Conservation (phyloP, 2,888 invertebrate species). For the Caenorhabditis sulstoni region DNA sequence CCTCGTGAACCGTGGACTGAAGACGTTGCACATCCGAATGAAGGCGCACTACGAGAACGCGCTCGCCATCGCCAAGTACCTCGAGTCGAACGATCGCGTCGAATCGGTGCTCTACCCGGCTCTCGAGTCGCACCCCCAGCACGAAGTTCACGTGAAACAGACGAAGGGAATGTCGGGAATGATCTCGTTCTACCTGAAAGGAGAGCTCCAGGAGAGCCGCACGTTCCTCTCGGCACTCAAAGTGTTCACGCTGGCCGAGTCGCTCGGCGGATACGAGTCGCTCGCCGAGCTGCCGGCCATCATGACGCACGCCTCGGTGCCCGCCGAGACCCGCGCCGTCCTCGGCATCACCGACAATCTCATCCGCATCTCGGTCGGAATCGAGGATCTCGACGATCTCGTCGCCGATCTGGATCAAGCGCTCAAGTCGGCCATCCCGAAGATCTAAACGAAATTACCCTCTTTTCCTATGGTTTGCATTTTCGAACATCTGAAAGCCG, state of each 20-base stretch:
- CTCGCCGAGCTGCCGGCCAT: slow-evolving; percentile 91
- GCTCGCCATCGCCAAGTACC: slow-evolving; percentile 87
- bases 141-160: slow-evolving; percentile 88
- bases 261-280: slow-evolving; percentile 95
- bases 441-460: slow-evolving; percentile 13
- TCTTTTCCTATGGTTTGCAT: slow-evolving; percentile 27
- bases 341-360: slow-evolving; percentile 90
- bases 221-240: slow-evolving; percentile 87
- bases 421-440: slow-evolving; percentile 83
- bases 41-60: slow-evolving; percentile 89
- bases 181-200: slow-evolving; percentile 91
- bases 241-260: slow-evolving; percentile 91
- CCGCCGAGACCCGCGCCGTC: slow-evolving; percentile 86
- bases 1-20: slow-evolving; percentile 90
- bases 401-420: slow-evolving; percentile 90
- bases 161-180: slow-evolving; percentile 91
- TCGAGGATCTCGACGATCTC: slow-evolving; percentile 91
- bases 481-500: slow-evolving; percentile 39
- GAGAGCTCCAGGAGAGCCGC: slow-evolving; percentile 86
- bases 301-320: slow-evolving; percentile 96
- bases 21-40: slow-evolving; percentile 94
- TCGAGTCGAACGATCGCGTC: slow-evolving; percentile 88
- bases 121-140: slow-evolving; percentile 90
- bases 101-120: slow-evolving; percentile 83
- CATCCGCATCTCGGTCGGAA: slow-evolving; percentile 90